These are phyloP conservation scores for Turritopsis rubra DNA, from an alignment of 30 jellyfish, hydroid and myxozoan genomes.

Conservation along the genomic window DNA sequence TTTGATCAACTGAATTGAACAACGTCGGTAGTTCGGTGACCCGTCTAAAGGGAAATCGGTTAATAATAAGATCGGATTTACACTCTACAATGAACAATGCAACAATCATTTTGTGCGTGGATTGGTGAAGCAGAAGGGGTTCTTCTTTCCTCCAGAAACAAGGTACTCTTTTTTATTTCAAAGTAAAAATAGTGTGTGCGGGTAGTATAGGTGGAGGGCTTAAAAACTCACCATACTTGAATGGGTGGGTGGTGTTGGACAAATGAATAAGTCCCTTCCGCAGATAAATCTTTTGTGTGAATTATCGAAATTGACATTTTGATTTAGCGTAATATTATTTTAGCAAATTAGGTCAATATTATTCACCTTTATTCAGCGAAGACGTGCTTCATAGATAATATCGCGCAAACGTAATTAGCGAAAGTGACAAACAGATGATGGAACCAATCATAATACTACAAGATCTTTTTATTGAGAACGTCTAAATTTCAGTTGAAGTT, in stretches of 20 bases:
- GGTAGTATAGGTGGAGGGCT: neutral
- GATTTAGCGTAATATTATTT: too few species aligned
- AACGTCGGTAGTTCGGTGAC: conserved; percentile 31
- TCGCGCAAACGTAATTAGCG: too few species aligned
- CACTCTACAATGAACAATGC: neutral
- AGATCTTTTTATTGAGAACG: too few species aligned
- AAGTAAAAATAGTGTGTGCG: neutral
- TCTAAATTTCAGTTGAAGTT: too few species aligned
- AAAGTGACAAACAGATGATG: too few species aligned
- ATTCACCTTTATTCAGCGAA: too few species aligned
- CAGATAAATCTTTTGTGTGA: too few species aligned
- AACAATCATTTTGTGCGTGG: neutral
- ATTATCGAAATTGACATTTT: too few species aligned
- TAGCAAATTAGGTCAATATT: too few species aligned
- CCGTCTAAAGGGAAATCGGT: conserved; percentile 17
- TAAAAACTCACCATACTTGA: neutral
- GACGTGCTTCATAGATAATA: too few species aligned
- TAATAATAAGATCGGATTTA: neutral
- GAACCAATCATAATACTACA: too few species aligned
- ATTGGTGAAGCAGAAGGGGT: neutral
- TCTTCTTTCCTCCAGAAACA: neutral
- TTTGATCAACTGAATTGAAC: conserved; percentile 14
- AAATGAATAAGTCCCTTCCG: too few species aligned
- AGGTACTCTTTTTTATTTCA: neutral
- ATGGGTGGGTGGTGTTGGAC: neutral